A percentile compares a stretch with the other conserved stretches of the same genome.
Evolutionary conservation across 1,140 invertebrate species (phyloP).

Genomic region (Diabrotica undecimpunctata): DNA sequence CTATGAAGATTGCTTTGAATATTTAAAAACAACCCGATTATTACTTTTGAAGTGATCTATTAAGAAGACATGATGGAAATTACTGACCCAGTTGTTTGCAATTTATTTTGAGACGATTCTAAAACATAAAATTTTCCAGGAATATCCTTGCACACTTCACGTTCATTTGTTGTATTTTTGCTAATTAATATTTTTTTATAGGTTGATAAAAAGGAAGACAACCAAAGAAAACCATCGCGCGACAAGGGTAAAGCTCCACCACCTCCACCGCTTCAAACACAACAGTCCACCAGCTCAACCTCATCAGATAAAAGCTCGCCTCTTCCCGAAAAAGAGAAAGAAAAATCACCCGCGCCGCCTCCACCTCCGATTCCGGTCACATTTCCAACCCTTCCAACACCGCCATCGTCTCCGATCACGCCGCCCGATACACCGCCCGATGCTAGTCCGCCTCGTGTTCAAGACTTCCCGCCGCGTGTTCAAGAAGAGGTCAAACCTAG

Average conservation of each 20-base stretch:
- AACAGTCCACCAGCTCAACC: conserved; percentile 18
- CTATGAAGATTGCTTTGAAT: too few species aligned
- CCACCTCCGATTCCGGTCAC: conserved; percentile 43
- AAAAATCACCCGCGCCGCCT: conserved; percentile 55
- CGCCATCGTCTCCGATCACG: conserved; percentile 50
- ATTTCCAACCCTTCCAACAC: conserved; percentile 45
- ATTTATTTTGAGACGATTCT: too few species aligned
- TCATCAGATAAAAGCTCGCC: conserved; percentile 42
- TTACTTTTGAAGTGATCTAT: too few species aligned
- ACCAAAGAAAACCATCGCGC: conserved; percentile 39
- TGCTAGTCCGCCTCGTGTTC: conserved; percentile 1
- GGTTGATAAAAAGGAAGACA: conserved; percentile 55
- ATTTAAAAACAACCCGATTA: too few species aligned
- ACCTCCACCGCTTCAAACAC: conserved; percentile 41
- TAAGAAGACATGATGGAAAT: too few species aligned
- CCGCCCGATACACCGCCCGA: conserved; percentile 37
- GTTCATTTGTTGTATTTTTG: too few species aligned
- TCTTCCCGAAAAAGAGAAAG: conserved; percentile 35
- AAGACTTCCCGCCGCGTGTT: conserved; percentile 12
- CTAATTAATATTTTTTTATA: conserved; percentile 28
- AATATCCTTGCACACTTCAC: too few species aligned
- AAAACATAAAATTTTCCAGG: too few species aligned
- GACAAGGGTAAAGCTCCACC: conserved; percentile 70
- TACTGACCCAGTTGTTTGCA: too few species aligned
- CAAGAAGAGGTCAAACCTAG: background rate